Evolutionary conservation across 2,888 invertebrate species (phyloP).

Genomic region (Sclerodermus sp.): DNA sequence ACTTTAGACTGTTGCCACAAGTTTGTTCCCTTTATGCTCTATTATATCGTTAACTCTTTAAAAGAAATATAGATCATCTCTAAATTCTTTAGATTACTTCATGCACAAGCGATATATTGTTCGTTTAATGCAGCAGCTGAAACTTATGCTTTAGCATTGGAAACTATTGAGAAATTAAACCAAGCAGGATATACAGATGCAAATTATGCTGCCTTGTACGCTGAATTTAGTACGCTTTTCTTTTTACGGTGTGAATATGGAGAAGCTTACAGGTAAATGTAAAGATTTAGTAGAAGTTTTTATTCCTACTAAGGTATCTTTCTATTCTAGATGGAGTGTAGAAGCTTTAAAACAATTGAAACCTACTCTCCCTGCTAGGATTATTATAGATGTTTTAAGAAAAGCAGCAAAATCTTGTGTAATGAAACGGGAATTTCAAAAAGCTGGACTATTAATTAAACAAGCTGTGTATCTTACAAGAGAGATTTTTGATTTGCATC

Average conservation of each 20-base stretch:
- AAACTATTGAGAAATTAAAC: slow-evolving; percentile 61
- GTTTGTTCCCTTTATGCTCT: slow-evolving; percentile 60
- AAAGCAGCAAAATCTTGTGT: slow-evolving; percentile 89
- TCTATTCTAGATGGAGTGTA: slow-evolving; percentile 69
- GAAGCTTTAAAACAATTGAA: slow-evolving; percentile 72
- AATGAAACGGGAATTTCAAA: slow-evolving; percentile 80
- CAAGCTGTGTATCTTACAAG: slow-evolving; percentile 78
- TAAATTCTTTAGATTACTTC: slow-evolving; percentile 68
- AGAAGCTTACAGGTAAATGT: slow-evolving; percentile 60
- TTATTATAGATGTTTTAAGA: slow-evolving; percentile 79
- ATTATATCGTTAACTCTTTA: too few relatives aligned
- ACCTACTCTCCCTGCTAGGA: slow-evolving; percentile 66
- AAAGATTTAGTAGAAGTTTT: too few relatives aligned
- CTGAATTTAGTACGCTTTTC: slow-evolving; percentile 80
- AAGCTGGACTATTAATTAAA: slow-evolving; percentile 80
- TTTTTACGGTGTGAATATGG: slow-evolving; percentile 86
- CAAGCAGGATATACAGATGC: slow-evolving; percentile 41
- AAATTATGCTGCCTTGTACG: slow-evolving; percentile 71
- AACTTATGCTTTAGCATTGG: slow-evolving; percentile 67
- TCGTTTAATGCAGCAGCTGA: slow-evolving; percentile 76
- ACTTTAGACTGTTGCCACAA: slow-evolving; percentile 84
- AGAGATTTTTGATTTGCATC: slow-evolving; percentile 65
- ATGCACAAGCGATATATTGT: slow-evolving; percentile 81
- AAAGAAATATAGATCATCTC: neutral
- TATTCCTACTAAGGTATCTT: too few relatives aligned